phyloP scores from a whole-genome alignment of 2,888 invertebrate species.

The Pyrrhia umbra region DNA sequence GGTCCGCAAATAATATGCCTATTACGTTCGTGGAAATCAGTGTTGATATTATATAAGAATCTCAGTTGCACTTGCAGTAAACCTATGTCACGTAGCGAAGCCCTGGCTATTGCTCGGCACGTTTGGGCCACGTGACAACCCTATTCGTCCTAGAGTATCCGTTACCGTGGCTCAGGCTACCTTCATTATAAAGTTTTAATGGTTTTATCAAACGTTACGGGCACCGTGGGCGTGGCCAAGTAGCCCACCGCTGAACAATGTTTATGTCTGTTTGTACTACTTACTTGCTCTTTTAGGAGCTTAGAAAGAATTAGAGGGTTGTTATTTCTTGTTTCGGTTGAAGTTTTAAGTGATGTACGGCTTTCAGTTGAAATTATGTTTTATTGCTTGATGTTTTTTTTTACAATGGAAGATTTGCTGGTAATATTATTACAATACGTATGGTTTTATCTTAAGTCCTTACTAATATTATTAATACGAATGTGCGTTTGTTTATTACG shows the following conservation, averaged over 20 bases:
- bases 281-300: conserved; percentile 13
- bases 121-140: conserved; percentile 21
- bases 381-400: neutral
- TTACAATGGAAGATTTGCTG: neutral
- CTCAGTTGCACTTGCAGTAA: too few relatives aligned
- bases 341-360: neutral
- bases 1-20: too few relatives aligned
- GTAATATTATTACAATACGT: too few relatives aligned
- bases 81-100: too few relatives aligned
- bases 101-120: neutral
- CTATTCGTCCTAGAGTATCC: conserved; percentile 40
- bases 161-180: conserved; percentile 46
- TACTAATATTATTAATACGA: too few relatives aligned
- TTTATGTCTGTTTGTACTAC: conserved; percentile 42
- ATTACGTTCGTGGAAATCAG: too few relatives aligned
- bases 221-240: conserved; percentile 19
- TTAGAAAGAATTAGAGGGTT: neutral
- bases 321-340: neutral
- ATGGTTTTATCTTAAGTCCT: too few relatives aligned
- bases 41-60: too few relatives aligned
- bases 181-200: conserved; percentile 75
- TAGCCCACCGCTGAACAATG: conserved; percentile 37
- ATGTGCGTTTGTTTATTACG: too few relatives aligned
- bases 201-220: conserved; percentile 64
- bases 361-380: conserved; percentile 10